Conservation (phyloP, 2,113 vertebrate genomes). For the Antechinus flavipes region DNA sequence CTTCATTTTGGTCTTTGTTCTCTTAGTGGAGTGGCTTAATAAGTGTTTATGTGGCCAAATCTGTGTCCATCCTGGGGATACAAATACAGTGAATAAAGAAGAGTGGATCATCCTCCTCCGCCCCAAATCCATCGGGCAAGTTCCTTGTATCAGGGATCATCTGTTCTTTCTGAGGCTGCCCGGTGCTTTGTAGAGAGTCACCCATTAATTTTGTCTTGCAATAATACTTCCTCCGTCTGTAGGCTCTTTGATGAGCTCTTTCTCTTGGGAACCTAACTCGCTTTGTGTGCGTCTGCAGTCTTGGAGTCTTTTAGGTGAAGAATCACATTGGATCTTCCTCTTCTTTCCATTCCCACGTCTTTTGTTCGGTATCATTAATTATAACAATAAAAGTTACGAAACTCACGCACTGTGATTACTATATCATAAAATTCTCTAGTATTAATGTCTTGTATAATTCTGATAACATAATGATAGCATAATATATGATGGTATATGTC, state of each 20-base stretch:
- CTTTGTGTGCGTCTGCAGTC: background rate
- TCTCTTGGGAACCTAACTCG: background rate
- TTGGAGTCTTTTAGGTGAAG: background rate
- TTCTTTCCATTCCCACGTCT: background rate
- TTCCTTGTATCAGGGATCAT: background rate
- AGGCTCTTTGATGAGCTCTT: background rate
- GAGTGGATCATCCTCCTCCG: background rate
- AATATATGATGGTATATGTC: too few relatives aligned
- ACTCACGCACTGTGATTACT: background rate
- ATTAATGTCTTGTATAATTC: background rate
- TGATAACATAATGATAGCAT: background rate
- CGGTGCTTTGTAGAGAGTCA: background rate
- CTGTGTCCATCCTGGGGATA: background rate
- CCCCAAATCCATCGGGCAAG: background rate
- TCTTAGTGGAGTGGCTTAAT: background rate
- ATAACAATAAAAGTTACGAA: background rate
- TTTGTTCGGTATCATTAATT: background rate
- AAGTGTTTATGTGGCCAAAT: background rate
- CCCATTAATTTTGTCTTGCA: background rate
- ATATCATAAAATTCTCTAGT: background rate
- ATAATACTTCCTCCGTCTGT: background rate
- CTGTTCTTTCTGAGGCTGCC: background rate
- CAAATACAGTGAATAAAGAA: background rate
- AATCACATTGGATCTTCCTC: background rate
- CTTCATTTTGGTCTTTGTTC: background rate